Conservation (phyloP, 1,140 invertebrate genomes). For the Carposina sasakii region DNA sequence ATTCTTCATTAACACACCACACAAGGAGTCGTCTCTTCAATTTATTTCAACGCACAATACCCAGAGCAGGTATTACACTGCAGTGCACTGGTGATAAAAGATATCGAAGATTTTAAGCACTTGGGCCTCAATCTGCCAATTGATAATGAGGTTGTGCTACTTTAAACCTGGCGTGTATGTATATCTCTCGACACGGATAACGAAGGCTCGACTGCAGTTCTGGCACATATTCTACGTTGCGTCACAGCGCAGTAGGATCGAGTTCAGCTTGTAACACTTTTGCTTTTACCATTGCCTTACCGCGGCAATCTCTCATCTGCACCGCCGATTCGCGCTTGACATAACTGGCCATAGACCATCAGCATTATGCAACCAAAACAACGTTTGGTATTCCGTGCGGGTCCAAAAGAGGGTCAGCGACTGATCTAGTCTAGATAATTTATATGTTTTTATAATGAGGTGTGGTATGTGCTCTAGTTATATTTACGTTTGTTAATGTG, state of each 20-base stretch:
- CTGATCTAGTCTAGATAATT: conserved; percentile 38
- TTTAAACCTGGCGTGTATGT: no score
- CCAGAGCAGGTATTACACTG: no score
- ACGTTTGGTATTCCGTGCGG: conserved; percentile 49
- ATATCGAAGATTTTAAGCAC: no score
- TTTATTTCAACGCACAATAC: no score
- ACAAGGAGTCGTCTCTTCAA: no score
- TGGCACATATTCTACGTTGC: conserved; percentile 67
- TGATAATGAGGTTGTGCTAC: no score
- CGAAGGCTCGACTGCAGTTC: conserved; percentile 60
- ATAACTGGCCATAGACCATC: conserved; percentile 62
- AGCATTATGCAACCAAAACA: conserved; percentile 60
- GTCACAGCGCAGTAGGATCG: conserved; percentile 49
- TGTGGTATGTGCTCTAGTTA: no score
- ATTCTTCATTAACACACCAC: no score
- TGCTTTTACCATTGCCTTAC: conserved; percentile 48
- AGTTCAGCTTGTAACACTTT: conserved; percentile 66
- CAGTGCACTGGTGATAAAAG: no score
- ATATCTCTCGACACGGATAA: conserved; percentile 24
- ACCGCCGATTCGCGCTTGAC: conserved; percentile 50
- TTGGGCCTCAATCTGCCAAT: no score
- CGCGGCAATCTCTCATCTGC: conserved; percentile 30
- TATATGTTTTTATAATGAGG: no score
- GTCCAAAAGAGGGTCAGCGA: conserved; percentile 26
- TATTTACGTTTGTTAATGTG: no score